Evolutionary conservation across 2,888 invertebrate species (phyloP).

Genomic region (Nebria salina): DNA sequence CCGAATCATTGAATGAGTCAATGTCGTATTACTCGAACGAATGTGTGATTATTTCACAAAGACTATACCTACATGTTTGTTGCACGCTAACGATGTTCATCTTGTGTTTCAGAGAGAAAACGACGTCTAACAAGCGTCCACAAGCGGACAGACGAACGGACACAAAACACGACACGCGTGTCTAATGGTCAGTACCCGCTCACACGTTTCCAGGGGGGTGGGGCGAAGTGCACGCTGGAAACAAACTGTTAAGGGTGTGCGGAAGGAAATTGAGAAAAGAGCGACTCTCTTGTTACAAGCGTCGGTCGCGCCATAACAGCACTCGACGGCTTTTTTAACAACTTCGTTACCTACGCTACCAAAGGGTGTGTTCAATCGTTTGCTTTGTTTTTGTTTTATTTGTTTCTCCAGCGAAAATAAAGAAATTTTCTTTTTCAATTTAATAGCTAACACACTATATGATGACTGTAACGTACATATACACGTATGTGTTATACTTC

Average conservation of each 20-base stretch:
- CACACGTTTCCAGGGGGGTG: not conserved
- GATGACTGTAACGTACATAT: too few species aligned
- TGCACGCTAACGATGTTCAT: constrained; percentile 33
- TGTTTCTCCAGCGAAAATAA: too few species aligned
- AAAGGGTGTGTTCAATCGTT: not conserved
- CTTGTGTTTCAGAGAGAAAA: constrained; percentile 32
- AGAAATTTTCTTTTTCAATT: too few species aligned
- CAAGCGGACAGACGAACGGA: not conserved
- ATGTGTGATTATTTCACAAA: constrained; percentile 9
- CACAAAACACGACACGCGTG: constrained; percentile 4
- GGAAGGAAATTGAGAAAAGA: not conserved
- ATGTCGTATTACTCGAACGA: too few species aligned
- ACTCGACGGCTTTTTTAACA: not conserved
- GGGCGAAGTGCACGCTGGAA: too few species aligned
- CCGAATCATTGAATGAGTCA: too few species aligned
- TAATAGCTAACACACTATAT: too few species aligned
- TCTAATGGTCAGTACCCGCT: constrained; percentile 10
- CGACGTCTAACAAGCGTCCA: constrained; percentile 16
- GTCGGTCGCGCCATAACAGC: not conserved
- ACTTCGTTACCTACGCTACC: not conserved
- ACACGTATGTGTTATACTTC: too few species aligned
- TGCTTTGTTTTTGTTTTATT: constrained; percentile 6
- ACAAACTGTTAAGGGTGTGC: not conserved
- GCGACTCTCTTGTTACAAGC: constrained; percentile 9
- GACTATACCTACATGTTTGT: not conserved